Conservation (phyloP, 92 coral and sea anemone species). For the Plumapathes pennacea region DNA sequence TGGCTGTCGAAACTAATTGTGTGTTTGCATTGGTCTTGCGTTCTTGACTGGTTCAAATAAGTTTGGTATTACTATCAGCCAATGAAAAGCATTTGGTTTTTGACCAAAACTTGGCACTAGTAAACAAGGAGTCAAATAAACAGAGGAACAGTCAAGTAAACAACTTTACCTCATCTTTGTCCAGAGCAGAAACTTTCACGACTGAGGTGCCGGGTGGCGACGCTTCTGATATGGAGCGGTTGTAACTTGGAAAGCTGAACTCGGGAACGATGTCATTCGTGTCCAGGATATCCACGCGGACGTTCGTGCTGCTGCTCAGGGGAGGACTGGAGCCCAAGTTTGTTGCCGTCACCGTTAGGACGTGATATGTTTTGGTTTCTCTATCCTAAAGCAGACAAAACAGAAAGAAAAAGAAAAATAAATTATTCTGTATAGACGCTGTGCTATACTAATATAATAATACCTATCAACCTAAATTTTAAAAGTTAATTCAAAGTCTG, state of each 20-base stretch:
- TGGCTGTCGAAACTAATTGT: too few relatives aligned
- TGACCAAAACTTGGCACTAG: too few relatives aligned
- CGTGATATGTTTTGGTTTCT: conserved; percentile 52
- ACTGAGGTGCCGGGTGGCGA: conserved; percentile 72
- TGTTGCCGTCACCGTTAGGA: conserved; percentile 62
- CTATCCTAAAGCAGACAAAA: conserved; percentile 63
- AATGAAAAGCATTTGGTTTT: too few relatives aligned
- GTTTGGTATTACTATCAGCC: too few relatives aligned
- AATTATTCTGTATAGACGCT: too few relatives aligned
- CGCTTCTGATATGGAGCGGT: conserved; percentile 73
- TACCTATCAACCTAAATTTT: too few relatives aligned
- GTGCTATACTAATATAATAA: too few relatives aligned
- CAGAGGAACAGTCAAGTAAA: neutral
- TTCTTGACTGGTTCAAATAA: too few relatives aligned
- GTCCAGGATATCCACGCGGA: conserved; percentile 70
- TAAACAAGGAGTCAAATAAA: neutral
- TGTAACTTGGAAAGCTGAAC: conserved; percentile 67
- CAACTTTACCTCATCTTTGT: conserved; percentile 72
- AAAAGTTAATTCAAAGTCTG: too few relatives aligned
- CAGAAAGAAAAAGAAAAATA: neutral
- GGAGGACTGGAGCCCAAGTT: conserved; percentile 73
- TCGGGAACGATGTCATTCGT: conserved; percentile 78
- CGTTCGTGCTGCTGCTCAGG: conserved; percentile 62
- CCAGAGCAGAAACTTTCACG: conserved; percentile 79
- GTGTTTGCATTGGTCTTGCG: too few relatives aligned